Evolutionary conservation across 2,113 vertebrate genomes (phyloP).

Genomic region (Alaudala cheleensis): DNA sequence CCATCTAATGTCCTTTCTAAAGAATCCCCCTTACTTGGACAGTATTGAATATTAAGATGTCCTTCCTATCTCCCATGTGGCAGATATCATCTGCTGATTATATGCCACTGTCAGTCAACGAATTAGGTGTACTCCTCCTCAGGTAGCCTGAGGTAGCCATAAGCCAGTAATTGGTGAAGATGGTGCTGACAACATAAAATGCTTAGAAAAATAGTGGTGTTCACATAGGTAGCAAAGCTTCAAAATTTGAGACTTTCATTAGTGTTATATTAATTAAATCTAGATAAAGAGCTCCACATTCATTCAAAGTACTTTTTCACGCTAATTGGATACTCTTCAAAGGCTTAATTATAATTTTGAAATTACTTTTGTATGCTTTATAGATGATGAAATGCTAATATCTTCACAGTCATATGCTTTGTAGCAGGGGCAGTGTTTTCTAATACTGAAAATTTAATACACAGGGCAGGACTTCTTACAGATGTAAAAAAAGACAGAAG

Average conservation of each 20-base stretch:
- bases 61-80: not conserved
- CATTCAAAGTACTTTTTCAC: constrained; percentile 11
- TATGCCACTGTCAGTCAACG: not conserved
- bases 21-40: not conserved
- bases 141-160: not conserved
- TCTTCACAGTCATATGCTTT: constrained; percentile 10
- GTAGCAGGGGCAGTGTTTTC: not conserved
- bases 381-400: constrained; percentile 52
- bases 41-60: not conserved
- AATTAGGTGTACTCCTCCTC: not conserved
- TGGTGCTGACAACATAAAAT: not conserved
- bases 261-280: constrained; percentile 11
- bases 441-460: not conserved
- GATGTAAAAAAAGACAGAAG: not conserved
- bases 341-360: constrained; percentile 65
- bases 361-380: constrained; percentile 36
- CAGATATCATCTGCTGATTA: not conserved
- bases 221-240: constrained; percentile 34
- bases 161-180: not conserved
- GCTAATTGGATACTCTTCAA: constrained; percentile 66
- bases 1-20: not conserved
- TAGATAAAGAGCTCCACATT: constrained; percentile 9
- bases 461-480: not conserved
- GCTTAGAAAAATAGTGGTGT: not conserved
- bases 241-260: constrained; percentile 13